phyloP scores from a whole-genome alignment of 2,113 vertebrate species.

The Pseudopipra pipra region DNA sequence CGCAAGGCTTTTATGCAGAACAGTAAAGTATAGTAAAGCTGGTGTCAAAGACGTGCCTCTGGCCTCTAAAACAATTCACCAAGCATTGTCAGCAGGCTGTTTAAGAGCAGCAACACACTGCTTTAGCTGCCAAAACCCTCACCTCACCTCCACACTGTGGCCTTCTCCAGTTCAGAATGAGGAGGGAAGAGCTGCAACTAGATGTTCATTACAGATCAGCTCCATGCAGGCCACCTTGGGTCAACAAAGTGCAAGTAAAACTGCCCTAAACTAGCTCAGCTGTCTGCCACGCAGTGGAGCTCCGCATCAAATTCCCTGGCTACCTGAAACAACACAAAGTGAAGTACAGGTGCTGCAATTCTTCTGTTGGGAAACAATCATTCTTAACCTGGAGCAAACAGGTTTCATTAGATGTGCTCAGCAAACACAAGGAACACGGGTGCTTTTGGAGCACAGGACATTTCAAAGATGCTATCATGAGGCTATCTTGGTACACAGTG shows the following conservation, averaged over 20 bases:
- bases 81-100: neutral
- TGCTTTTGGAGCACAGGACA: neutral
- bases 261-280: neutral
- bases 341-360: neutral
- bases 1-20: neutral
- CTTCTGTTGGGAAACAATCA: neutral
- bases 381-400: neutral
- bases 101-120: neutral
- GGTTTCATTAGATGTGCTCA: neutral
- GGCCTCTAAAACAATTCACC: neutral
- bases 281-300: neutral
- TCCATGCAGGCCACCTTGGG: neutral
- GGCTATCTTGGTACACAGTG: neutral
- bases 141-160: neutral
- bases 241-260: neutral
- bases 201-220: neutral
- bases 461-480: neutral
- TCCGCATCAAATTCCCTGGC: neutral
- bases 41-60: rapidly evolving
- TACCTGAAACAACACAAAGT: neutral
- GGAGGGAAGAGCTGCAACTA: neutral
- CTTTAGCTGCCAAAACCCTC: neutral
- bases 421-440: neutral
- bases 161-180: neutral
- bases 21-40: neutral